Conservation (phyloP, 2,797 vertebrate genomes). For the Phataginus tetradactyla region DNA sequence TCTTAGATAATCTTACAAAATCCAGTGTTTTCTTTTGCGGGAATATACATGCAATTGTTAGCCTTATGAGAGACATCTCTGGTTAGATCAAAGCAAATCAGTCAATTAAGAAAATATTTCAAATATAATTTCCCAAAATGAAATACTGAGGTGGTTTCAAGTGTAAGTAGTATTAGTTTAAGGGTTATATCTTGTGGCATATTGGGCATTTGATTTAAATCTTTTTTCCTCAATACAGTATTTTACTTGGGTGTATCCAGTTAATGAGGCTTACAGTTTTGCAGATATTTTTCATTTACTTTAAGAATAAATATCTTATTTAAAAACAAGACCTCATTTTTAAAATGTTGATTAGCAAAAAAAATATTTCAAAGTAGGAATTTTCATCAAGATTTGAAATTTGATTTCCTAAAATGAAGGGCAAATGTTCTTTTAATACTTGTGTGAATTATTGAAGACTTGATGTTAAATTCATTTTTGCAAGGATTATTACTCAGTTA, state of each 20-base stretch:
- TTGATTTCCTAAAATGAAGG: neutral
- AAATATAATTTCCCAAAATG: neutral
- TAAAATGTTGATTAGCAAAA: neutral
- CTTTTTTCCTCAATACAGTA: neutral
- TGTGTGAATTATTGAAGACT: neutral
- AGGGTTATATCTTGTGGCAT: neutral
- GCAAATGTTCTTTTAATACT: neutral
- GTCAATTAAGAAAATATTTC: neutral
- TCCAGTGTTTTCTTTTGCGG: neutral
- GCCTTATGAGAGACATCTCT: neutral
- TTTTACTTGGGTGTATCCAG: neutral
- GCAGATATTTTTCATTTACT: neutral
- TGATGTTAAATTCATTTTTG: neutral
- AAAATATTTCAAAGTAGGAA: neutral
- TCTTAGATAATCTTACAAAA: neutral
- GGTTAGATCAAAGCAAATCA: neutral
- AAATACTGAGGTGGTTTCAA: neutral
- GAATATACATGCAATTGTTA: neutral
- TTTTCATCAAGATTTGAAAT: neutral
- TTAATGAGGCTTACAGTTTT: neutral
- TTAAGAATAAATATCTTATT: neutral
- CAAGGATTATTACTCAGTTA: conserved; percentile 4
- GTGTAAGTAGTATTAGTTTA: neutral
- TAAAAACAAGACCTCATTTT: neutral
- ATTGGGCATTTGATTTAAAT: neutral